Evolutionary conservation across 2,797 vertebrate species (phyloP), one percentile per base, ranked within the genome.

Genomic region (Carcharodon carcharias): DNA sequence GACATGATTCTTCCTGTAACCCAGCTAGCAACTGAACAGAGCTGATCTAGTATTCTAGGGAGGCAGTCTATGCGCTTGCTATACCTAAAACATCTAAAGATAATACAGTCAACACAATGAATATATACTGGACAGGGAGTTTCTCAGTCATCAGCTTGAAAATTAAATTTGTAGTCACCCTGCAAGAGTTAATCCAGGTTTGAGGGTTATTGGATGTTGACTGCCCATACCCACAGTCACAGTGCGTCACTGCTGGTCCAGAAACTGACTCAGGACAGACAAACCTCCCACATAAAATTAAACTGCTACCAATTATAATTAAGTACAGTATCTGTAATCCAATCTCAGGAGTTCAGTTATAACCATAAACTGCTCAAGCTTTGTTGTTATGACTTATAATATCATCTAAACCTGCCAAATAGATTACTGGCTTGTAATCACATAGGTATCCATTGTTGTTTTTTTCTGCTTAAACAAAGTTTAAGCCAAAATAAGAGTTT

Each of bases 241-340:
- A 65, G 18, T 67, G 61, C 40, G 18, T 40, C 40, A 67, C 40
- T 35, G 63, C 18, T 65, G 26, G n/a, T 7, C 61, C 91, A 45
- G n/a, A 40, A 92, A 92, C 31, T n/a, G 56, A 63, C 14, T 18
- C 82, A 50, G 45, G 67, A 23, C 61, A 65, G n/a, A n/a, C 58
- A 92, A 63, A 21, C 91, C 35, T 63, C 63, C 91, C 35, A 40
- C 58, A 91, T 56, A 67, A 93, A 67, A 26, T 93, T 93, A 93
- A 65, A 93, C 61, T 67, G 61, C n/a, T 26, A 45, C 45, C 91
- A 93, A 93, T 65, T 93, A 93, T 93, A 67, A 93, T 65, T 65
- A 67, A 93, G 65, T 93, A 93, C 61, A 67, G 40, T 45, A 67
- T 65, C 91, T 92, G n/a, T 12, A 67, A 67, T 93, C 35, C 67